A percentile compares a stretch with the other conserved stretches of the same genome.
phyloP scores from a whole-genome alignment of 53 echinoderm and acorn worm genomes.

The Patiria pectinifera region DNA sequence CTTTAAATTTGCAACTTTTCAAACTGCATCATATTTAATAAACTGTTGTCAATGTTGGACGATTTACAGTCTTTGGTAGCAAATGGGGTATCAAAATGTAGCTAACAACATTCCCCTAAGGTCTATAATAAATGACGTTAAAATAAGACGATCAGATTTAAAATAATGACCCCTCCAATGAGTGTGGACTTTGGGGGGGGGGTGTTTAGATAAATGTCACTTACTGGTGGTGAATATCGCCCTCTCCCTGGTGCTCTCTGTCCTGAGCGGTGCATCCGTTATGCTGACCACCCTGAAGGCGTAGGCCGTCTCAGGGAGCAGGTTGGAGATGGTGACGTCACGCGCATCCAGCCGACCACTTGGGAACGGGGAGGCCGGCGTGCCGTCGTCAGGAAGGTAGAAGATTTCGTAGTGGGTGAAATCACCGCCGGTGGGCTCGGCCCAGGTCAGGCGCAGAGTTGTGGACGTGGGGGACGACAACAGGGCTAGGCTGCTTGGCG shows the following conservation, averaged over 20 bases:
- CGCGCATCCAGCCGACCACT: background rate
- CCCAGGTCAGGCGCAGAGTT: slow-evolving; percentile 51
- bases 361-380: slow-evolving; percentile 35
- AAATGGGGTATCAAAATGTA: no score
- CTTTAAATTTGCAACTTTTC: no score
- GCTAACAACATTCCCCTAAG: no score
- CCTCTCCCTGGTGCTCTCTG: background rate
- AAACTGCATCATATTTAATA: no score
- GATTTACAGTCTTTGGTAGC: no score
- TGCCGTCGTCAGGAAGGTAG: slow-evolving; percentile 61
- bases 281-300: slow-evolving; percentile 24
- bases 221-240: slow-evolving; percentile 21
- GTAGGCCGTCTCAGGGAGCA: slow-evolving; percentile 54
- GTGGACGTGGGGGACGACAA: background rate
- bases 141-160: no score
- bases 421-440: slow-evolving; percentile 4
- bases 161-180: no score
- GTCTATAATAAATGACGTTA: no score
- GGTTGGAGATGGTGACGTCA: slow-evolving; percentile 10
- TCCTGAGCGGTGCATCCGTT: background rate
- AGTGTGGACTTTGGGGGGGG: no score
- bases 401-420: slow-evolving; percentile 67
- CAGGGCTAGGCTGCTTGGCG: slow-evolving; percentile 10
- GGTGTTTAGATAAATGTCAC: background rate
- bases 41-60: no score